These are phyloP conservation scores for Drosophila eugracilis DNA, from an alignment of 1,140 invertebrate genomes.

Conservation along the genomic window DNA sequence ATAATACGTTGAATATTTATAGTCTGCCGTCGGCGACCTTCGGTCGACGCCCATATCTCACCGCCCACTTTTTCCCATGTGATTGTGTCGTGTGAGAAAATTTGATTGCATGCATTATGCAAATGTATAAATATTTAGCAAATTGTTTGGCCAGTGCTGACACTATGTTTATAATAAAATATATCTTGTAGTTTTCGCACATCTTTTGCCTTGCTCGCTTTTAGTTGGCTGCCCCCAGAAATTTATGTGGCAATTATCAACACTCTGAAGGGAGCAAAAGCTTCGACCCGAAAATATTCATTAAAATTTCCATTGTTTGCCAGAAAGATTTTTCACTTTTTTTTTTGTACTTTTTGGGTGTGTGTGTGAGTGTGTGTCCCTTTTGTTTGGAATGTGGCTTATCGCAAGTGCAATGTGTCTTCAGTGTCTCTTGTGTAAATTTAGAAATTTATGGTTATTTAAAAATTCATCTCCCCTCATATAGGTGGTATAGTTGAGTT, in stretches of 20 bases:
- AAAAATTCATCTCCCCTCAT: conserved; percentile 67
- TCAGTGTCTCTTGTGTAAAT: conserved; percentile 79
- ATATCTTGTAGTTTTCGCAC: conserved; percentile 35
- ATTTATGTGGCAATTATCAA: conserved; percentile 82
- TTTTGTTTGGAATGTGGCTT: conserved; percentile 61
- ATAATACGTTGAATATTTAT: conserved; percentile 64
- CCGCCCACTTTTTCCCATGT: not conserved
- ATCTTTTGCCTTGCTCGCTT: conserved; percentile 1
- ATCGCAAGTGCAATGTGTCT: conserved; percentile 80
- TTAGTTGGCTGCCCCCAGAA: conserved; percentile 35
- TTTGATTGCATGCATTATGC: conserved; percentile 75
- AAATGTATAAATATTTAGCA: conserved; percentile 70
- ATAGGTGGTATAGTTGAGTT: not conserved
- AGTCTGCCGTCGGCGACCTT: conserved; percentile 54
- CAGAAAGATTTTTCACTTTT: conserved; percentile 59
- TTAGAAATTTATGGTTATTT: conserved; percentile 83
- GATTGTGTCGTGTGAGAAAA: conserved; percentile 38
- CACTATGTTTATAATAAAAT: conserved; percentile 41
- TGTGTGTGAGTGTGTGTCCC: conserved; percentile 11
- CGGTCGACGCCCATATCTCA: conserved; percentile 13
- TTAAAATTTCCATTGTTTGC: conserved; percentile 79
- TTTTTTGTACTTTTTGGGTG: not conserved
- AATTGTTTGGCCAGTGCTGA: conserved; percentile 63
- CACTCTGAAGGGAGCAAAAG: conserved; percentile 59
- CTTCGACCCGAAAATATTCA: conserved; percentile 74